Percentiles rank a stretch among this genome's conserved stretches.
Evolutionary conservation across 2,888 invertebrate genomes (phyloP).

Genomic region (Drosophila bunnanda): DNA sequence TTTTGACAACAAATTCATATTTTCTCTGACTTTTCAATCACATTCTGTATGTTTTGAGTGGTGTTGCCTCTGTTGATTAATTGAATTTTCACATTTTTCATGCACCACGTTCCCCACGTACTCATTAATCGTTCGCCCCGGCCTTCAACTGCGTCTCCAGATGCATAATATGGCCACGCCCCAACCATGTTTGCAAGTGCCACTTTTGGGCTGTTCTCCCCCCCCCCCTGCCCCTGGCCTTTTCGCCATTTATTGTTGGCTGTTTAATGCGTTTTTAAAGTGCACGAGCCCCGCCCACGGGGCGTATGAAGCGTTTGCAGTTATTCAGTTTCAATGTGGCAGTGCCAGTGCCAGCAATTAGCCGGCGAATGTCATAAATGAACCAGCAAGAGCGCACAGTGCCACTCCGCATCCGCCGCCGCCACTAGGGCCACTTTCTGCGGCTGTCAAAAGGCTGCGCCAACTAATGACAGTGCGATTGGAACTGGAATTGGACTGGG

Average conservation of each 20-base stretch:
- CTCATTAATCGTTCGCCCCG: constrained; percentile 56
- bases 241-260: constrained; percentile 36
- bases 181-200: constrained; percentile 67
- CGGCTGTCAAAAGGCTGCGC: constrained; percentile 45
- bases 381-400: constrained; percentile 17
- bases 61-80: constrained; percentile 53
- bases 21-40: background rate
- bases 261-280: constrained; percentile 57
- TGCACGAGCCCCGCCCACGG: constrained; percentile 55
- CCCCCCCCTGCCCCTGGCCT: constrained; percentile 13
- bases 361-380: constrained; percentile 55
- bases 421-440: constrained; percentile 35
- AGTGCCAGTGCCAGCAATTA: constrained; percentile 51
- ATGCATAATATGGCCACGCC: constrained; percentile 52
- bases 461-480: constrained; percentile 43
- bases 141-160: constrained; percentile 6
- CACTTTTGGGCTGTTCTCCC: constrained; percentile 61
- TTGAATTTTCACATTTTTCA: constrained; percentile 67
- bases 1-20: too few species aligned
- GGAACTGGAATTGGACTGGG: constrained; percentile 34
- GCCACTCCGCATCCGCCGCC: constrained; percentile 5
- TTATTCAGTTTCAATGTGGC: constrained; percentile 15
- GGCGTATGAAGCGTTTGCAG: constrained; percentile 34
- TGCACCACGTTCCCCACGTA: constrained; percentile 13
- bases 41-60: background rate